Base-by-base conservation (phyloP, 1,140 invertebrate genomes). In the Cotesia glomerata region DNA sequence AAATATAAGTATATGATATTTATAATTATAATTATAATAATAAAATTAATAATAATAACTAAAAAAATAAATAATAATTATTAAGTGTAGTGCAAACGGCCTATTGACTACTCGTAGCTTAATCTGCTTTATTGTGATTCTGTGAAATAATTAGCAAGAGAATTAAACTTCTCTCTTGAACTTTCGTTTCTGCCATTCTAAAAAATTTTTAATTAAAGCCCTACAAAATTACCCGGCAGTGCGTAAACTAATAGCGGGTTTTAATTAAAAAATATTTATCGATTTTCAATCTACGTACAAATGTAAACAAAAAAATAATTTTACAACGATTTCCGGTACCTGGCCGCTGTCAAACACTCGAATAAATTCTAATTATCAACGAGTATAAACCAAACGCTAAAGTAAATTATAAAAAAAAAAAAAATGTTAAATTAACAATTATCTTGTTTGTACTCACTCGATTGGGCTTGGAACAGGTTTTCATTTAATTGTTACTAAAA, bases 81-180 rank as follows among this genome's bases (percentile, higher is more conserved):
- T 45, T 74, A 76, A 76, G 61, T 74, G 73, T 76, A 76, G 73
- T 74, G 70, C 63, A 76, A 77, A 77, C 76, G 76, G 76, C 76
- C 76, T 77, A 75, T 71, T 71, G 71, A 73, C 64, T 71, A 76
- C 73, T 76, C 73, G 73, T 76, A 76, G 71, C 62, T 74, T 66
- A 68, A 49, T 18, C 56, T n/a, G 32, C 35, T 64, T 45, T 26
- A 54, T 67, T 67, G 59, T 39, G 52, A 71, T 51, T 62, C 54
- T 45, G 36, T 49, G 5, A 62, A 58, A 66, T 56, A 64, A 49
- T 34, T 36, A 69, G 35, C 49, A 9, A 51, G 64, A 51, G 32
- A 59, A 5, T 45, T 7, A 8, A 45, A 9, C 3, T 45, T 45
- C 11, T 45, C 39, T 8, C 11, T 11, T 45, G 2, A 45, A 45